phyloP scores from a whole-genome alignment of 2,888 invertebrate species.

The Drosophila engyochracea region DNA sequence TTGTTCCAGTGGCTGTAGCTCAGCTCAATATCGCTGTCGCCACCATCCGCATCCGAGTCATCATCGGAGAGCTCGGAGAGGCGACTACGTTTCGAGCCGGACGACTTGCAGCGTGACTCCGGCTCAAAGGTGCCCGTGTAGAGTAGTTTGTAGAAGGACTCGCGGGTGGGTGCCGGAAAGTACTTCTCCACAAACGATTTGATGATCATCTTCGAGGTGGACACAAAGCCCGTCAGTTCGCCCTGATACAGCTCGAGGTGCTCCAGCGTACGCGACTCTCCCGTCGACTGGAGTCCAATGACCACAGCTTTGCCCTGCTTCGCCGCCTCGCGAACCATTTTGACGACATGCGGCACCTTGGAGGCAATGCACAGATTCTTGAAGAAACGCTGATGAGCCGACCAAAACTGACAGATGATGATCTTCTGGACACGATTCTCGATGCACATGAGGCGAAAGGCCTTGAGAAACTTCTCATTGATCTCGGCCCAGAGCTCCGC shows the following conservation, averaged over 20 bases:
- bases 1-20: constrained; percentile 27
- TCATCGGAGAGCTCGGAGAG: constrained; percentile 57
- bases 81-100: constrained; percentile 44
- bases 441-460: constrained; percentile 96
- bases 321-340: constrained; percentile 92
- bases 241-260: constrained; percentile 98
- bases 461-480: constrained; percentile 97
- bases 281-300: constrained; percentile 99
- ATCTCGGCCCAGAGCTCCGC: constrained; percentile 98
- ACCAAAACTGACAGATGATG: constrained; percentile 99
- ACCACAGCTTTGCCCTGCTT: constrained; percentile 98
- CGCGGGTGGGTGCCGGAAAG: constrained; percentile 97
- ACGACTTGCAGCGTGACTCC: constrained; percentile 29
- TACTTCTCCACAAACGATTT: constrained; percentile 98
- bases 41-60: constrained; percentile 83
- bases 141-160: constrained; percentile 91
- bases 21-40: constrained; percentile 75
- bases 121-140: constrained; percentile 57
- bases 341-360: constrained; percentile 93
- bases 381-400: constrained; percentile 99
- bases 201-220: constrained; percentile 95
- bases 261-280: constrained; percentile 98
- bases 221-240: constrained; percentile 98
- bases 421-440: constrained; percentile 97
- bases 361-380: constrained; percentile 99